Evolutionary conservation across 2,888 invertebrate species (phyloP).

Genomic region (Lacanobia oleracea): DNA sequence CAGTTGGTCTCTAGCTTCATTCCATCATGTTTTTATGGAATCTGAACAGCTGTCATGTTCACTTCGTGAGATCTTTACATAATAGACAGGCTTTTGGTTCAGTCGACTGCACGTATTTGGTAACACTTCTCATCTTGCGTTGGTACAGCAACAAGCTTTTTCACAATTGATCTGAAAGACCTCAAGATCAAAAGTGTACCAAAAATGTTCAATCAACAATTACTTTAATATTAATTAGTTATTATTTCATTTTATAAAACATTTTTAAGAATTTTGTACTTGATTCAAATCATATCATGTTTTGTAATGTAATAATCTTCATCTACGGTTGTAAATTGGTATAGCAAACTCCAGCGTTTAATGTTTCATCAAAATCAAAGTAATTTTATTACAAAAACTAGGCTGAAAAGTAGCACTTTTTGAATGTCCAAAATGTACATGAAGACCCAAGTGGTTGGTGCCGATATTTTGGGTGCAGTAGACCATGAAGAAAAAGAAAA

Average conservation of each 20-base stretch:
- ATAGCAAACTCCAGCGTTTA: too few species aligned
- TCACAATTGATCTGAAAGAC: neutral
- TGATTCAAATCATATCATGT: conserved; percentile 20
- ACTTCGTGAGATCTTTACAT: too few species aligned
- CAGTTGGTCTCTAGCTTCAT: too few species aligned
- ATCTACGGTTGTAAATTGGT: too few species aligned
- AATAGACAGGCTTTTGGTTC: too few species aligned
- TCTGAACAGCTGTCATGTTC: too few species aligned
- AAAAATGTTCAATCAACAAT: neutral
- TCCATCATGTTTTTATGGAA: too few species aligned
- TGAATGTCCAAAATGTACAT: too few species aligned
- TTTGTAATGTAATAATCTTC: neutral
- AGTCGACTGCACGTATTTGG: too few species aligned
- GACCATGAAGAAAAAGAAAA: too few species aligned
- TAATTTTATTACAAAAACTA: too few species aligned
- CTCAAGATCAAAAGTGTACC: conserved; percentile 7
- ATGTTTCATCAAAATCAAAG: neutral
- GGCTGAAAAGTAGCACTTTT: too few species aligned
- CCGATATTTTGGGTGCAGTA: neutral
- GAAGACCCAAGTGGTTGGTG: neutral
- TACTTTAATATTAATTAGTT: neutral
- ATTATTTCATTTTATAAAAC: neutral
- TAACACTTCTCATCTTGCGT: neutral
- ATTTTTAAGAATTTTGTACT: conserved; percentile 18
- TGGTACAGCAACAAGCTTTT: neutral